Evolutionary conservation across 2,888 invertebrate species (phyloP).

Genomic region (Trichogramma dendrolimi): DNA sequence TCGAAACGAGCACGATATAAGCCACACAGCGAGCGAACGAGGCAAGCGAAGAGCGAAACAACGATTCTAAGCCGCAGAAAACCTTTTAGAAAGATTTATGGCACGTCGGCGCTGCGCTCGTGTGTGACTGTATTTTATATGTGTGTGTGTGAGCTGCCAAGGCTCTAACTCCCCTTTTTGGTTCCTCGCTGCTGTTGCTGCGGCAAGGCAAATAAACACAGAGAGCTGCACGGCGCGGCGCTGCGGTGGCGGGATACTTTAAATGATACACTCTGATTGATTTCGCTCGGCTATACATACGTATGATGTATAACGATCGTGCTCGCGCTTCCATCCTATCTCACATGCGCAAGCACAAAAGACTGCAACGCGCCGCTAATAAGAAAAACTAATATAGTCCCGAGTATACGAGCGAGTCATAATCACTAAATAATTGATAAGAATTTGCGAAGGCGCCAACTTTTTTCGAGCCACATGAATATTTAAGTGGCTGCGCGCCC

Average conservation of each 20-base stretch:
- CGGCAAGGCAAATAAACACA: neutral
- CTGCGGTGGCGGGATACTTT: constrained; percentile 8
- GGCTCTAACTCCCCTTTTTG: neutral
- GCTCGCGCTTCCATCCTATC: no score
- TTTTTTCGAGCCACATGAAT: no score
- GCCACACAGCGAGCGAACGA: neutral
- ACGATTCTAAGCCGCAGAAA: constrained; percentile 35
- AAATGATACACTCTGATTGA: constrained; percentile 24
- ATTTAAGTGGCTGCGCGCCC: no score
- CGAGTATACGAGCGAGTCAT: no score
- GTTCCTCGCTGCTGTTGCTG: neutral
- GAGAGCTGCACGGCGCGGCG: neutral
- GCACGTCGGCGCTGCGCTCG: constrained; percentile 8
- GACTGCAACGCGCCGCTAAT: no score
- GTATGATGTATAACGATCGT: no score
- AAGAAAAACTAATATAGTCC: no score
- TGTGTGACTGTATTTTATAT: neutral
- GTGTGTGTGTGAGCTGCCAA: neutral
- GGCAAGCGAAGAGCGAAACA: constrained; percentile 33
- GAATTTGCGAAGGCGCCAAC: no score
- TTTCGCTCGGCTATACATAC: neutral
- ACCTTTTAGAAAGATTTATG: constrained; percentile 47
- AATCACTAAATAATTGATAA: no score
- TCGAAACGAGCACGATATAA: neutral
- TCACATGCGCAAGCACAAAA: no score